Evolutionary conservation across 1,140 invertebrate species (phyloP), one percentile per base, ranked within the genome.

Genomic region (Anoplolepis gracilipes): DNA sequence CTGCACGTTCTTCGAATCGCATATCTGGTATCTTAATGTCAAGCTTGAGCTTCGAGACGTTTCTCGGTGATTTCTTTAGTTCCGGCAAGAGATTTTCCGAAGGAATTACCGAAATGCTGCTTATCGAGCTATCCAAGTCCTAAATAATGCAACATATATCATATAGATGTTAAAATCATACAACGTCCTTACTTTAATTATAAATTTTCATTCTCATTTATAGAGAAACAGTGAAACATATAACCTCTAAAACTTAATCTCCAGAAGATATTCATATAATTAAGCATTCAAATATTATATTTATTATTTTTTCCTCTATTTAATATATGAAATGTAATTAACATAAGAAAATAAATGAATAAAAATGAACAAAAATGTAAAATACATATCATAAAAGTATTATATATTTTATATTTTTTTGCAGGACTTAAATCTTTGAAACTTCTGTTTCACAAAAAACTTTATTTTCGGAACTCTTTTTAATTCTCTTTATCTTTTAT

Each of bases 71-170:
- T 53, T 75, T 78, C 49, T 53, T 33, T 16, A 49, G 62, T 75
- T 79, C 25, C 62, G 69, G 16, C 30, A 42, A 25, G 84, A 79
- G 3, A 70, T 76, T 87, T 10, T 88, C 87, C 3, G 86, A 57
- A n/a, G 25, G 13, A 30, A n/a, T 36, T 16, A 82, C 33, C 11
- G 78, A 82, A 2, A 82, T 28, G 55, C 53, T 82, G 25, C 78
- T 82, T 61, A 82, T 82, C 13, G 67, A 73, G 10, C 78, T 82
- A 8, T 79, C 77, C 0, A 10, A 11, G 2, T 82, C 67, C 78
- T 82, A 59, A 69, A 25, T 6, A 22, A 59, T 33, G 46, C 22
- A 69, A 69, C n/a, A 13, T 19, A 1, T 79, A n/a, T n/a, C n/a
- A n/a, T n/a, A n/a, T n/a, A n/a, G n/a, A n/a, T 28, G 28, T 69